Conservation (phyloP, 2,888 invertebrate species). For the Suillia variegata region DNA sequence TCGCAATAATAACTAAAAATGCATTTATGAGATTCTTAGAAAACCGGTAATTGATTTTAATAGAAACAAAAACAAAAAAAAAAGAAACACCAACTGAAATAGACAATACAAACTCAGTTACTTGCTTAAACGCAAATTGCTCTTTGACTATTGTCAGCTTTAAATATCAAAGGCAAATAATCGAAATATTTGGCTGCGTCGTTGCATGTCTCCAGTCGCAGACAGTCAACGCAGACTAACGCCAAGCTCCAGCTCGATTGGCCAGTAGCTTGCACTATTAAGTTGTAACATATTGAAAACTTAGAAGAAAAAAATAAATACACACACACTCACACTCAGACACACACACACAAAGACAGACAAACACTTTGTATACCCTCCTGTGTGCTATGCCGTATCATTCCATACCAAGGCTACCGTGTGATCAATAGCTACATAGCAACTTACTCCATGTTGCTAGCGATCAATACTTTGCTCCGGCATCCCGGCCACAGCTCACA, state of each 20-base stretch:
- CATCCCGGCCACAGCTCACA: not conserved
- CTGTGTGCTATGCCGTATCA: not conserved
- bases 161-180: not conserved
- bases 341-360: constrained; percentile 18
- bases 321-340: not conserved
- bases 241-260: not conserved
- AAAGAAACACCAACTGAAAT: too few species aligned
- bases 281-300: not conserved
- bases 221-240: not conserved
- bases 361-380: not conserved
- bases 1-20: too few species aligned
- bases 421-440: too few species aligned
- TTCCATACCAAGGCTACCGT: constrained; percentile 42
- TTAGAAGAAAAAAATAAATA: not conserved
- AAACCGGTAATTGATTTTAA: too few species aligned
- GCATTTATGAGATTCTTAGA: too few species aligned
- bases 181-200: not conserved
- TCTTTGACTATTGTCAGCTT: constrained; percentile 28
- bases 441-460: too few species aligned
- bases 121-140: constrained; percentile 30
- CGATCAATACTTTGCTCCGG: constrained; percentile 4
- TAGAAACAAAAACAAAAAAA: too few species aligned
- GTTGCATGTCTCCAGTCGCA: not conserved
- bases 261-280: not conserved
- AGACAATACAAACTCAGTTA: too few species aligned